Evolutionary conservation across 2,797 vertebrate genomes (phyloP).

Genomic region (Siniperca scherzeri): DNA sequence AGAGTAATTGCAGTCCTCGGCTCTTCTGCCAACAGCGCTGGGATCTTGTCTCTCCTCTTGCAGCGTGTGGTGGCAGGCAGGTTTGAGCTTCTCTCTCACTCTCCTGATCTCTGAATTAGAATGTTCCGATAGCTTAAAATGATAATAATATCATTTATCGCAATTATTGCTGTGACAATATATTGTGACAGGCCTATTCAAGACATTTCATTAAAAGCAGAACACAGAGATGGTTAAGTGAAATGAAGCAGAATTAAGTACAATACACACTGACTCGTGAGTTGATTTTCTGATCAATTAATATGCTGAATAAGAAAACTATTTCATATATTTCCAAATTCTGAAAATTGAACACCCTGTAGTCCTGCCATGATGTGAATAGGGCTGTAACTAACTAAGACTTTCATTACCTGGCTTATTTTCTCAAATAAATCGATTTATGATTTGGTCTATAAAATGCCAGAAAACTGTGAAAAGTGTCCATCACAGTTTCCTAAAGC

Average conservation of each 20-base stretch:
- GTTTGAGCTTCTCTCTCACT: no score
- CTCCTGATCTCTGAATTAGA: no score
- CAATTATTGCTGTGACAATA: no score
- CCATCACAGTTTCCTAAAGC: not conserved
- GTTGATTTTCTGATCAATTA: not conserved
- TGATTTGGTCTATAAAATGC: not conserved
- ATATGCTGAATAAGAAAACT: not conserved
- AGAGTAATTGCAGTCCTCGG: no score
- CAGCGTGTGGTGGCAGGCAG: no score
- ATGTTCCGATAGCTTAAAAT: no score
- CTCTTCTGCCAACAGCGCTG: no score
- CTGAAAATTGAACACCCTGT: not conserved
- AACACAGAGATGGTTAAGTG: not conserved
- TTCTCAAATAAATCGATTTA: not conserved
- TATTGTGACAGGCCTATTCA: no score
- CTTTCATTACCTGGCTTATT: not conserved
- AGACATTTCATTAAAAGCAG: not conserved
- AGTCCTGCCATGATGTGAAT: not conserved
- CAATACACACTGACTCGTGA: not conserved
- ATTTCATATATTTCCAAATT: not conserved
- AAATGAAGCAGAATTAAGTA: not conserved
- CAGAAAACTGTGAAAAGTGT: not conserved
- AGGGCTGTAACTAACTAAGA: not conserved
- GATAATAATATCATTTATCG: no score
- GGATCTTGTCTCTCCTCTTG: no score